Evolutionary conservation across 1,140 invertebrate species (phyloP), one percentile per base, ranked within the genome.

Genomic region (Eufriesea mexicana): DNA sequence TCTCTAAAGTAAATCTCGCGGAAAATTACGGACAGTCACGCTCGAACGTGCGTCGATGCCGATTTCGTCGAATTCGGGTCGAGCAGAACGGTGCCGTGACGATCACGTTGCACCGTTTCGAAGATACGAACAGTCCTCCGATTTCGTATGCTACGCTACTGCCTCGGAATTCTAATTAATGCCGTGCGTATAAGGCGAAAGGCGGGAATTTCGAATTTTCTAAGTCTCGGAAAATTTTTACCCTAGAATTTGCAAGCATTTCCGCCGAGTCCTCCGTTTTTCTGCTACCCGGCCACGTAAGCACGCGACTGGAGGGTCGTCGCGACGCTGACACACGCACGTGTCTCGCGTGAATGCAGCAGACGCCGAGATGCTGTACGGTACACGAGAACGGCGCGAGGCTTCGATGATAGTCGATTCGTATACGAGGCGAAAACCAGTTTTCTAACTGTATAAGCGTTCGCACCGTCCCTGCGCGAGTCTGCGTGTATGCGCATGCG

Each of bases 41-140:
- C 47, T 72, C 42, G 64, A 79, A 28, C 76, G n/a, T 68, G 74
- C 62, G 59, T 35, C 68, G 68, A 71, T 54, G 8, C 23, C 68
- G 45, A 70, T 84, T 85, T 77, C 74, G 81, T 54, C 70, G 82
- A 81, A 86, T 89, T 86, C 55, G 68, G 73, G 80, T 86, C 88
- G 86, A 84, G 84, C 81, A 61, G 78, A 72, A 73, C 83, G 78
- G 81, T 78, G 67, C 84, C 67, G 61, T 64, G 75, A 80, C 79
- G 23, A 77, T 62, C 76, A 71, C 82, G 68, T 76, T 75, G 54
- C 64, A 72, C 9, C 16, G 18, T 7, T 25, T 47, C 5, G 16
- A 70, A 51, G 16, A 70, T 49, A 45, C 16, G 9, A 49, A 25
- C 16, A 49, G 25, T 70, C 20, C 18, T 5, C 4, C 61, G 61